phyloP scores from a whole-genome alignment of 1,140 invertebrate species.

The Drosophila parabipectinata region DNA sequence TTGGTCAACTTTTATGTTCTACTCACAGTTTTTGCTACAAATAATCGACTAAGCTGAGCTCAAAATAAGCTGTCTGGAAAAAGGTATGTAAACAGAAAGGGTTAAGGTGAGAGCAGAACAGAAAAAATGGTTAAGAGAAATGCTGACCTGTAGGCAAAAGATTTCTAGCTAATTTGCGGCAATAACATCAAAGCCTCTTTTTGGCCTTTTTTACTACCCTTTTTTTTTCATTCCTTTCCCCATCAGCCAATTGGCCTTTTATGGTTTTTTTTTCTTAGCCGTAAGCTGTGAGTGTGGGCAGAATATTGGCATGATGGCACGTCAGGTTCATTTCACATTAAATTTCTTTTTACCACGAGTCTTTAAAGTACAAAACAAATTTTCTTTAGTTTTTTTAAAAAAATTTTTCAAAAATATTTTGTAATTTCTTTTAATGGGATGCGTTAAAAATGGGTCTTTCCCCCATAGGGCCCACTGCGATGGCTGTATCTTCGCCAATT shows the following conservation, averaged over 20 bases:
- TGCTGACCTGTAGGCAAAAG: slow-evolving; percentile 62
- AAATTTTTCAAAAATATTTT: no score
- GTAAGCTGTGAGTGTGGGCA: background rate
- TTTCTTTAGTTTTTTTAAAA: no score
- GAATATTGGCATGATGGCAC: slow-evolving; percentile 24
- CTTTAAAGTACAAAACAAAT: slow-evolving; percentile 41
- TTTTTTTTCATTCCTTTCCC: slow-evolving; percentile 43
- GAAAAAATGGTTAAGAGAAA: slow-evolving; percentile 54
- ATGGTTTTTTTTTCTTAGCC: slow-evolving; percentile 15
- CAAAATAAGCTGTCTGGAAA: slow-evolving; percentile 26
- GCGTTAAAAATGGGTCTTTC: no score
- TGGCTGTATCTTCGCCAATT: no score
- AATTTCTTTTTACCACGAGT: slow-evolving; percentile 36
- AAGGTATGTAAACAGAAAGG: background rate
- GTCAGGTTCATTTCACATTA: slow-evolving; percentile 56
- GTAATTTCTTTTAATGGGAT: no score
- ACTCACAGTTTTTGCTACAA: slow-evolving; percentile 45
- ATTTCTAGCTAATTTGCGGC: slow-evolving; percentile 81
- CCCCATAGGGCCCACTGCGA: no score
- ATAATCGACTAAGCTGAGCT: slow-evolving; percentile 21
- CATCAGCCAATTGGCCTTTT: slow-evolving; percentile 67
- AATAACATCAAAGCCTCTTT: slow-evolving; percentile 78
- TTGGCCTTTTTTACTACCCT: slow-evolving; percentile 60
- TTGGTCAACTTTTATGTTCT: slow-evolving; percentile 45
- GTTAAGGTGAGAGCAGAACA: background rate